Evolutionary conservation across 2,113 vertebrate species (phyloP).

Genomic region (human (Homo sapiens)): GRCh38 chr18:28448501-28449000

Average conservation of each 20-base stretch:
- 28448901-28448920: neutral
- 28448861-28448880: neutral
- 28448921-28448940: neutral
- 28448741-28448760: neutral
- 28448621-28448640: neutral
- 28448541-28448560: neutral
- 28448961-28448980: neutral
- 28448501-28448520: neutral
- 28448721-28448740: neutral
- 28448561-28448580: neutral
- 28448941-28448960: neutral
- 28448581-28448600: neutral
- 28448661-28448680: neutral
- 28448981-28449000: neutral
- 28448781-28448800: neutral
- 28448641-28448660: neutral
- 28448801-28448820: neutral
- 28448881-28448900: neutral
- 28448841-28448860: neutral
- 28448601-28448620: neutral
- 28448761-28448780: neutral
- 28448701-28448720: neutral
- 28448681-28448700: neutral
- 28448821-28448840: neutral
- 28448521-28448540: neutral